Conservation (phyloP, 1,140 invertebrate genomes). For the Nasonia vitripennis region DNA sequence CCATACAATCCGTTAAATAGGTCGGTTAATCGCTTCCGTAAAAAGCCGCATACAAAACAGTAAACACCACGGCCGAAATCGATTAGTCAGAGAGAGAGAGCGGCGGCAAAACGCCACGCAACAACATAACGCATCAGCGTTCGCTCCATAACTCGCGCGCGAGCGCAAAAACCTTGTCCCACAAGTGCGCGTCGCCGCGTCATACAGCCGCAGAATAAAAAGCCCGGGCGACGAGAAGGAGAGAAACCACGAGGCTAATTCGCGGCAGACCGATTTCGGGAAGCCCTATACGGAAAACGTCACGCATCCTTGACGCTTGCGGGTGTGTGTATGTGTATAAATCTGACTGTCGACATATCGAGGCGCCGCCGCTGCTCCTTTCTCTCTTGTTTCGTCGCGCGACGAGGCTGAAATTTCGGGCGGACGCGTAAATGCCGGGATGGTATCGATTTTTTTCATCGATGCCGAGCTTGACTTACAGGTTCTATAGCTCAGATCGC, state of each 20-base stretch:
- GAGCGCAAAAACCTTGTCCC: not conserved
- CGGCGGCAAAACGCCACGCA: not conserved
- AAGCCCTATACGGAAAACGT: constrained; percentile 8
- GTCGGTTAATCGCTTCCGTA: not conserved
- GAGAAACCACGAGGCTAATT: not conserved
- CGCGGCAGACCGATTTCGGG: constrained; percentile 15
- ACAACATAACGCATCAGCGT: not conserved
- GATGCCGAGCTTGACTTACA: not conserved
- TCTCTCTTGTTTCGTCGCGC: not conserved
- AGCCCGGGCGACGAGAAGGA: not conserved
- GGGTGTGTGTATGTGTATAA: not conserved
- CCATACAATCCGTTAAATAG: not conserved
- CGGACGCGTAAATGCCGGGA: not conserved
- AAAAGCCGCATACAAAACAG: not conserved
- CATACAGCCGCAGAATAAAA: too few relatives aligned
- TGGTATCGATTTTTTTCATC: not conserved
- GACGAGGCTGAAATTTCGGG: not conserved
- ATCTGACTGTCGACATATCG: not conserved
- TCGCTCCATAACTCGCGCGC: not conserved
- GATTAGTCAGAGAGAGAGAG: not conserved
- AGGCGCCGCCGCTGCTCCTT: too few relatives aligned
- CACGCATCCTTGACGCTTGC: constrained; percentile 1
- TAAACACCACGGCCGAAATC: not conserved
- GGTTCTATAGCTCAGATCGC: not conserved
- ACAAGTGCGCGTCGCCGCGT: not conserved